A percentile compares a stretch with the other conserved stretches of the same genome.
These are phyloP conservation scores for Orthosia gracilis DNA, from an alignment of 2,888 invertebrate species.

Conservation along the genomic window DNA sequence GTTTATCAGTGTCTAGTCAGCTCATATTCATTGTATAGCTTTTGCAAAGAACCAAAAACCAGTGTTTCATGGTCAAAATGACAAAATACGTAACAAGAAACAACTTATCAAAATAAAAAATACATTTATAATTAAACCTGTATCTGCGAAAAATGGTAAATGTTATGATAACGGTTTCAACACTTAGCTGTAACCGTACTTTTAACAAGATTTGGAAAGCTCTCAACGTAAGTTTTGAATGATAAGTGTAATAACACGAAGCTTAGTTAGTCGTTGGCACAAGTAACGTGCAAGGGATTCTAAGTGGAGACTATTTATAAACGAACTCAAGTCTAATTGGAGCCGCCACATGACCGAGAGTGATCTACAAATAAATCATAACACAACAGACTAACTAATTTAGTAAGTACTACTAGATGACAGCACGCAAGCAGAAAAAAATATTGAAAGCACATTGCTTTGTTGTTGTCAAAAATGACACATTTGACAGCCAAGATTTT, in stretches of 20 bases:
- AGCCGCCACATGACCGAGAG: constrained; percentile 80
- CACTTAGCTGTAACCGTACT: constrained; percentile 31
- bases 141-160: constrained; percentile 19
- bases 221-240: constrained; percentile 47
- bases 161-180: constrained; percentile 44
- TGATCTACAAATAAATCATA: constrained; percentile 82
- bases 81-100: background rate
- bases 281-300: constrained; percentile 80
- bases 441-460: constrained; percentile 17
- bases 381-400: constrained; percentile 62
- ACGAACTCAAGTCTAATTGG: constrained; percentile 83
- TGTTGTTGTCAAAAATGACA: constrained; percentile 37
- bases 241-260: constrained; percentile 41
- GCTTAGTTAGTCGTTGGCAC: constrained; percentile 72
- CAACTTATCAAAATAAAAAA: background rate
- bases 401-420: constrained; percentile 33
- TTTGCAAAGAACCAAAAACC: background rate
- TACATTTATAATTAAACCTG: background rate
- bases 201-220: constrained; percentile 26
- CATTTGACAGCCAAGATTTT: constrained; percentile 3
- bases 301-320: constrained; percentile 87
- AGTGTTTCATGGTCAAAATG: background rate
- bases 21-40: background rate
- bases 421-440: constrained; percentile 15
- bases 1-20: background rate